phyloP scores from a whole-genome alignment of 2,888 invertebrate genomes.

The Drymonia ruficornis region DNA sequence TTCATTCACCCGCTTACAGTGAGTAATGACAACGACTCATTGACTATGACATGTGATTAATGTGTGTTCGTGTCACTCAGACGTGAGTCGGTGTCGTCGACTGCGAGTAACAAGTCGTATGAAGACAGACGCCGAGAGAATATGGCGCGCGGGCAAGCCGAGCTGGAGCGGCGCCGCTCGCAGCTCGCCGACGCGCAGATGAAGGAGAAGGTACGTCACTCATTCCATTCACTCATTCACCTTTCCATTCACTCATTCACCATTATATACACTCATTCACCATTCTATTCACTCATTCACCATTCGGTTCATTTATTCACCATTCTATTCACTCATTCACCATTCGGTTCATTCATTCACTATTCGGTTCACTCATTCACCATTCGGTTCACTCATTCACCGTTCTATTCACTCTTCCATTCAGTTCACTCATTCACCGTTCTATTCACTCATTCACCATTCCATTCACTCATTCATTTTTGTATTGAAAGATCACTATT shows the following conservation, averaged over 20 bases:
- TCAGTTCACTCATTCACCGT: not conserved
- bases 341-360: not conserved
- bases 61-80: slow-evolving; percentile 36
- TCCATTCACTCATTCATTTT: not conserved
- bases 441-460: not conserved
- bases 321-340: not conserved
- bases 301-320: no score
- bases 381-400: not conserved
- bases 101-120: slow-evolving; percentile 87
- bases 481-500: not conserved
- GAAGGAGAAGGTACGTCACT: slow-evolving; percentile 89
- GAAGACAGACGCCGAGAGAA: slow-evolving; percentile 99
- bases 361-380: no score
- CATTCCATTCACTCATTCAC: slow-evolving; percentile 23
- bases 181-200: slow-evolving; percentile 95
- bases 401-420: not conserved
- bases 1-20: no score
- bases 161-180: slow-evolving; percentile 95
- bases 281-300: no score
- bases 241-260: not conserved
- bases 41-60: not conserved
- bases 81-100: slow-evolving; percentile 71
- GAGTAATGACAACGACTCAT: no score
- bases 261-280: not conserved
- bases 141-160: slow-evolving; percentile 98